These are phyloP conservation scores for Ctenodactylus gundi DNA, from an alignment of 2,113 vertebrate species.

Conservation along the genomic window DNA sequence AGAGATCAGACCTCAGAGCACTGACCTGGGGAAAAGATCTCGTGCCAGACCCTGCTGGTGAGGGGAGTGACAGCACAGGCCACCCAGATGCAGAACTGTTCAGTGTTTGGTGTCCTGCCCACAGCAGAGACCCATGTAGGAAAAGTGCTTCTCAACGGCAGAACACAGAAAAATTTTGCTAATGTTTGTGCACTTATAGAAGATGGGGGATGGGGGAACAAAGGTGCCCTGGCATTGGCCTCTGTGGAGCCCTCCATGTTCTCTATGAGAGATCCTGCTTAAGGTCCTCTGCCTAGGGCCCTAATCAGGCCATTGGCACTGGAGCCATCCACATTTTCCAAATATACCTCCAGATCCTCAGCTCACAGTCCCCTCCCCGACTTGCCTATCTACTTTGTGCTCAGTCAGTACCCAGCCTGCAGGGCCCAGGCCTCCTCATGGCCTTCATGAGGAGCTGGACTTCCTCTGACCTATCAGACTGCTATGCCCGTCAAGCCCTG, in stretches of 20 bases:
- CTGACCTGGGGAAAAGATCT: no score
- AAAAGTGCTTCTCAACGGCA: background rate
- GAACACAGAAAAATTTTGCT: background rate
- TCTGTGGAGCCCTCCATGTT: background rate
- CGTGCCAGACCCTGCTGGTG: background rate
- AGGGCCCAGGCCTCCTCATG: no score
- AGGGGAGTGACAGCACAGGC: background rate
- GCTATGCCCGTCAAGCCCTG: no score
- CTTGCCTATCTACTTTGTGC: background rate
- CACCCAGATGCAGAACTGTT: background rate
- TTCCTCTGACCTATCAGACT: no score
- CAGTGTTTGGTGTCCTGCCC: background rate
- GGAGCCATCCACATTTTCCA: no score
- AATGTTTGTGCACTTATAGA: no score
- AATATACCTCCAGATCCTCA: no score
- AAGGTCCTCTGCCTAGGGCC: background rate
- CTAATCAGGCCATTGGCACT: background rate
- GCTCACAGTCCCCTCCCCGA: background rate
- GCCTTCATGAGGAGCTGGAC: no score
- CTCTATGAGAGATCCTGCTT: background rate
- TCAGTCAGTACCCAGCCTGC: no score
- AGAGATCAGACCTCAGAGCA: no score
- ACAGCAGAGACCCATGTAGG: background rate
- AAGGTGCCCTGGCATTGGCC: background rate
- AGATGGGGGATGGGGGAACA: no score